Evolutionary conservation across 2,113 vertebrate species (phyloP).

Genomic region (Choloepus hoffmanni): DNA sequence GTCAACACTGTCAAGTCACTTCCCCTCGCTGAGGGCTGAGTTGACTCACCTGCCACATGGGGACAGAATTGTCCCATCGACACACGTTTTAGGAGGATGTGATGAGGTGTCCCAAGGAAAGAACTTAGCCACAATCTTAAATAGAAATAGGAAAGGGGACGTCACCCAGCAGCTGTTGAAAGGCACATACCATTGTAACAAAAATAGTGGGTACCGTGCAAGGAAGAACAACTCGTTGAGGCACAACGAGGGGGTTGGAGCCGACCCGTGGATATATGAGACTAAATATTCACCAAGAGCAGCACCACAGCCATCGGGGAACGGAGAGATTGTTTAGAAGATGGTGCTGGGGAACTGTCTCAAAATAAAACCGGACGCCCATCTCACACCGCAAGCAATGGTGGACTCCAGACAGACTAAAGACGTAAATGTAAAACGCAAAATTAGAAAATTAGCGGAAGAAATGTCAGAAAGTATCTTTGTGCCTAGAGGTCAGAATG

Average conservation of each 20-base stretch:
- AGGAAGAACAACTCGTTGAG: background rate
- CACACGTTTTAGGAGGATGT: background rate
- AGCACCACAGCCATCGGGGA: background rate
- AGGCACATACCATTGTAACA: rapidly evolving
- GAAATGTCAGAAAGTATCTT: background rate
- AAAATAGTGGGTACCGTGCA: background rate
- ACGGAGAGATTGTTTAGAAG: background rate
- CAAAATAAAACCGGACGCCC: background rate
- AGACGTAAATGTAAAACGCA: background rate
- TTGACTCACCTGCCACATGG: background rate
- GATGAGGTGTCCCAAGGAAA: background rate
- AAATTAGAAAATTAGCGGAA: background rate
- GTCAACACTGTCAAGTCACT: background rate
- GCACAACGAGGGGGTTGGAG: background rate
- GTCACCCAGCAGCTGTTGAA: background rate
- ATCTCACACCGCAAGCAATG: background rate
- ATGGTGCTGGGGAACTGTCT: background rate
- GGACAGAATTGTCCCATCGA: background rate
- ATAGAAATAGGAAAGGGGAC: background rate
- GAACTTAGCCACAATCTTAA: background rate
- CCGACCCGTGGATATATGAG: rapidly evolving
- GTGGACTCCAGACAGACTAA: background rate
- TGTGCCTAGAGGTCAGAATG: background rate
- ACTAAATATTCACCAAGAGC: no score
- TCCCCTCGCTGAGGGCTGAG: background rate